Base-by-base conservation (phyloP, 2,888 invertebrate genomes). In the Aleiodes leptofemur region DNA sequence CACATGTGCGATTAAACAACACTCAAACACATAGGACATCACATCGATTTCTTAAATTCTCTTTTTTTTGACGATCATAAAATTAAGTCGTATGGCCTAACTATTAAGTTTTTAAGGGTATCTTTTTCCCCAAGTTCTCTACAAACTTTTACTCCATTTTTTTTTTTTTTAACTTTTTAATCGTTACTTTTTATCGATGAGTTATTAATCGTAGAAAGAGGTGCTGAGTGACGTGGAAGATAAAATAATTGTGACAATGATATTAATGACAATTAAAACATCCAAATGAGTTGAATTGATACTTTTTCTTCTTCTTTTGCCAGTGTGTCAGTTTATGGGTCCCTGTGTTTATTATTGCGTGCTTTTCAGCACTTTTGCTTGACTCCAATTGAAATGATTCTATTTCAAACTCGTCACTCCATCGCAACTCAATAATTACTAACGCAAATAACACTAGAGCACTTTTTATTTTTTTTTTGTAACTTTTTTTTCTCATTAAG, bases 21-120 rank as follows among this genome's bases (percentile, higher is more conserved):
- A 86, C 79, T 81, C 82, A 85, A 85, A 86, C 83, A 85, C 81
- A 85, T 72, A 77, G 76, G 77, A 86, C 83, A 83, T 84, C 83
- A 85, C 84, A 85, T 83, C 78, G 69, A 85, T 82, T 83, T 80
- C 79, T 78, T 72, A 59, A 53, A 14, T 61, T 31, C 73, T 75
- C 69, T 66, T 73, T 71, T 50, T 55, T 68, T 57, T 51, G 23
- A 51, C 50, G 57, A 69, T 69, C 34, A 29, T 69, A 16, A 16
- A 55, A 29, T 55, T 72, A 43, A 50, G 56, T 74, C 48, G 59
- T 72, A 34, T 69, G 38, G 43, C 64, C 69, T 73, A 69, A 73
- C 76, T 82, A 78, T 79, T 79, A 74, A 75, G 79, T 77, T 76
- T 74, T 79, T 82, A 80, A 78, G 78, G 78, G 78, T 78, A 79